Percentiles rank a stretch among this genome's conserved stretches.
These are phyloP conservation scores for Lysiphlebus fabarum DNA, from an alignment of 1,140 invertebrate genomes.

Conservation along the genomic window DNA sequence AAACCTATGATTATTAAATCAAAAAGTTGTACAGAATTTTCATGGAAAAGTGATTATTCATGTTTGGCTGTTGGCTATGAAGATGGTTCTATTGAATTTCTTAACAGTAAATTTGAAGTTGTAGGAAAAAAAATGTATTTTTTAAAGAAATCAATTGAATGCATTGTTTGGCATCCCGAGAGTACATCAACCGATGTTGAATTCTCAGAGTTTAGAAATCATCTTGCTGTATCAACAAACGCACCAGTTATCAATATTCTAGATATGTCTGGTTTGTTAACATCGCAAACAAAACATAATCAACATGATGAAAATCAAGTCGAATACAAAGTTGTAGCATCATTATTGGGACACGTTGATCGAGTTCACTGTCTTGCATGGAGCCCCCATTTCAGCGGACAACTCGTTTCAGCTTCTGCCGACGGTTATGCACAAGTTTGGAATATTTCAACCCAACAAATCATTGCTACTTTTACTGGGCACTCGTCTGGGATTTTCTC, in stretches of 20 bases:
- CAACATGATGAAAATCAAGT: conserved; percentile 30
- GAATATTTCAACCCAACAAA: conserved; percentile 61
- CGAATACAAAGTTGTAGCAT: conserved; percentile 50
- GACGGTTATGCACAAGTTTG: conserved; percentile 70
- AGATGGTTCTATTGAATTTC: conserved; percentile 54
- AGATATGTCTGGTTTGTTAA: conserved; percentile 45
- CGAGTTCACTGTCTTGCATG: conserved; percentile 65
- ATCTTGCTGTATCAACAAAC: conserved; percentile 64
- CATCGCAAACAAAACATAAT: conserved; percentile 11
- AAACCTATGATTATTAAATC: conserved; percentile 35
- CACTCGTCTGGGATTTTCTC: conserved; percentile 57
- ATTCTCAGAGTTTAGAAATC: conserved; percentile 59
- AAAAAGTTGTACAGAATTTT: conserved; percentile 56
- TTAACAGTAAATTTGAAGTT: conserved; percentile 35
- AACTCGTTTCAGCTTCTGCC: conserved; percentile 67
- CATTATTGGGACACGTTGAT: conserved; percentile 60
- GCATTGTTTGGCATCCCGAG: conserved; percentile 69
- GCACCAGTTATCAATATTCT: conserved; percentile 58
- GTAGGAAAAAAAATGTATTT: conserved; percentile 29
- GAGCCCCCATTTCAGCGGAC: conserved; percentile 68
- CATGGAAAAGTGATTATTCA: conserved; percentile 63
- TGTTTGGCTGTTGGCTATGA: conserved; percentile 61
- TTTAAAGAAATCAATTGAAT: conserved; percentile 62
- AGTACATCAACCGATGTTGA: conserved; percentile 58
- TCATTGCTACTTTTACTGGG: conserved; percentile 58